phyloP scores from a whole-genome alignment of 2,113 vertebrate genomes.

The Ivindomyrus marchei region DNA sequence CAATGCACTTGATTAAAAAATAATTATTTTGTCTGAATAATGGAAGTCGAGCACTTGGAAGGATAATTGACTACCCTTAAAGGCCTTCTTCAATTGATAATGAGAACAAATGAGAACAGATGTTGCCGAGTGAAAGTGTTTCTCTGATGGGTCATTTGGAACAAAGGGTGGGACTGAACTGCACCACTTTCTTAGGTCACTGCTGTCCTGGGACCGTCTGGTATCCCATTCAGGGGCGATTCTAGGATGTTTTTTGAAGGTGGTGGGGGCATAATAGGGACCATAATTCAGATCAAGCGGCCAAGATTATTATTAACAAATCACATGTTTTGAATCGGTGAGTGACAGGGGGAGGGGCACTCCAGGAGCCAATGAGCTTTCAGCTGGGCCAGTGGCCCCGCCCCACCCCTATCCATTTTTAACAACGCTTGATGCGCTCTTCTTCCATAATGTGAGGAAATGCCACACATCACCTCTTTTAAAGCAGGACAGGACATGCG shows the following conservation, averaged over 20 bases:
- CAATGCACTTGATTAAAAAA: conserved; percentile 55
- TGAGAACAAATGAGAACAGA: conserved; percentile 54
- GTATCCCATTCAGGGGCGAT: not conserved
- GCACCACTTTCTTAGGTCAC: not conserved
- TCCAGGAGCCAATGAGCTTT: not conserved
- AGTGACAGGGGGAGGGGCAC: not conserved
- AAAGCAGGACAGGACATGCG: not conserved
- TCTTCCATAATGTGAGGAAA: not conserved
- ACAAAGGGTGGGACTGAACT: not conserved
- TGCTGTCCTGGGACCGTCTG: not conserved
- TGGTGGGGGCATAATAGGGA: not conserved
- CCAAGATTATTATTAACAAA: not conserved
- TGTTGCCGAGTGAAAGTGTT: conserved; percentile 40
- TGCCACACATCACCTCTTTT: not conserved
- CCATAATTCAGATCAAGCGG: not conserved
- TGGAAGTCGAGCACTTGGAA: conserved; percentile 35
- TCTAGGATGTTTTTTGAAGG: not conserved
- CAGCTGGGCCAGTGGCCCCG: not conserved
- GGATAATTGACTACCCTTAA: conserved; percentile 52
- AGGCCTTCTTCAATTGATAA: conserved; percentile 44
- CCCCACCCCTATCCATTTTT: not conserved
- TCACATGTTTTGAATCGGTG: not conserved
- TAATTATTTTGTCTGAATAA: conserved; percentile 52
- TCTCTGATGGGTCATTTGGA: conserved; percentile 44
- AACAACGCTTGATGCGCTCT: not conserved